A percentile compares a stretch with the other conserved stretches of the same genome.
Evolutionary conservation across 2,797 vertebrate genomes (phyloP).

Genomic region (Alectoris magna): DNA sequence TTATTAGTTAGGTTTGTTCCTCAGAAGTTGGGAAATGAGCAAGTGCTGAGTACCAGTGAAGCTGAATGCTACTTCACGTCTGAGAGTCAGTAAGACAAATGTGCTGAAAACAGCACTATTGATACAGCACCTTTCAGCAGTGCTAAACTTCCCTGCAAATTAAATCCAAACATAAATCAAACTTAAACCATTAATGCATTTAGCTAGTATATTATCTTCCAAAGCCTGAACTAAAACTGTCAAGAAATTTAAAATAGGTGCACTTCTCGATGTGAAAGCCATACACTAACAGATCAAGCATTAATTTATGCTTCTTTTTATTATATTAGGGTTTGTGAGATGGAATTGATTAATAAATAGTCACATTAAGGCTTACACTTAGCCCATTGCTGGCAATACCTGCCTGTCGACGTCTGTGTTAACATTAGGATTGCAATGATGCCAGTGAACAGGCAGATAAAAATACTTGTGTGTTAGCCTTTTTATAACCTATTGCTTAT

Average conservation of each 20-base stretch:
- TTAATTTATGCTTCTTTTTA: slow-evolving; percentile 27
- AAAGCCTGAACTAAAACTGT: not conserved
- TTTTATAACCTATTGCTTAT: not conserved
- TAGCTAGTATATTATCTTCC: slow-evolving; percentile 5
- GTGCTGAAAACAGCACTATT: not conserved
- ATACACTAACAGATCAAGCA: not conserved
- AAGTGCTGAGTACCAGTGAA: not conserved
- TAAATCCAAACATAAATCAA: slow-evolving; percentile 5
- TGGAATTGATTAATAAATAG: slow-evolving; percentile 32
- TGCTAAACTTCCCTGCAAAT: not conserved
- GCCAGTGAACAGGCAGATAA: not conserved
- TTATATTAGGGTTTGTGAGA: slow-evolving; percentile 15
- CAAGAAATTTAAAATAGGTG: not conserved
- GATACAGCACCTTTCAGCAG: slow-evolving; percentile 28
- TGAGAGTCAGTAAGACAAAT: not conserved
- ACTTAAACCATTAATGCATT: not conserved
- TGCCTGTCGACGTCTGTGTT: not conserved
- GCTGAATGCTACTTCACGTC: not conserved
- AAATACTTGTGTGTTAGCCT: not conserved
- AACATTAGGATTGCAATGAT: slow-evolving; percentile 22
- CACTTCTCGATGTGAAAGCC: not conserved
- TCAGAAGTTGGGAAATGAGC: not conserved
- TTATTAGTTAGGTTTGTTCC: not conserved
- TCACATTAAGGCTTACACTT: slow-evolving; percentile 29
- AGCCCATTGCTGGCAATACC: slow-evolving; percentile 1